These are phyloP conservation scores for Dorcus hopei DNA, from an alignment of 2,888 invertebrate genomes.

Conservation along the genomic window DNA sequence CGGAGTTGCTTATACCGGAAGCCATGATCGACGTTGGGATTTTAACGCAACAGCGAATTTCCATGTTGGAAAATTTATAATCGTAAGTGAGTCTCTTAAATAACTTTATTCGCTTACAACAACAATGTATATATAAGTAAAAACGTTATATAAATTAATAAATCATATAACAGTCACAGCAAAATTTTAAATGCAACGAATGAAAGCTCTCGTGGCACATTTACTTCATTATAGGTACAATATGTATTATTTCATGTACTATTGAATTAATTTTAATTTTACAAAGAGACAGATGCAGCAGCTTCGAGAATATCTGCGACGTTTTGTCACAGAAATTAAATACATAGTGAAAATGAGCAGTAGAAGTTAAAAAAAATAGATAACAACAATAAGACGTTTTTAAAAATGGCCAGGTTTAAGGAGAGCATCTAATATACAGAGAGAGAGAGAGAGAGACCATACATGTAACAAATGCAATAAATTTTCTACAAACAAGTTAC, in stretches of 20 bases:
- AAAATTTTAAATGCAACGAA: neutral
- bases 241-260: neutral
- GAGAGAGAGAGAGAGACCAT: too few relatives aligned
- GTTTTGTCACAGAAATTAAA: neutral
- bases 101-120: neutral
- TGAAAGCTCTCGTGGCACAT: neutral
- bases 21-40: conserved; percentile 81
- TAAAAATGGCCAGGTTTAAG: too few relatives aligned
- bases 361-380: too few relatives aligned
- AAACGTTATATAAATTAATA: neutral
- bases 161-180: neutral
- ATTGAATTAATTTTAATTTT: too few relatives aligned
- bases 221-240: neutral
- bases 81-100: too few relatives aligned
- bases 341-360: too few relatives aligned
- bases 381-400: too few relatives aligned
- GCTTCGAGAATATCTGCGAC: neutral
- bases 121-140: neutral
- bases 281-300: neutral
- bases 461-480: neutral
- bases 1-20: conserved; percentile 78
- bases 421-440: too few relatives aligned
- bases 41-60: conserved; percentile 71
- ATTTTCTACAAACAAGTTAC: neutral
- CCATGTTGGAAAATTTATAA: conserved; percentile 37